Percentiles rank a stretch among this genome's conserved stretches.
phyloP scores from a whole-genome alignment of 2,113 vertebrate genomes.

The Mionectes macconnelli region DNA sequence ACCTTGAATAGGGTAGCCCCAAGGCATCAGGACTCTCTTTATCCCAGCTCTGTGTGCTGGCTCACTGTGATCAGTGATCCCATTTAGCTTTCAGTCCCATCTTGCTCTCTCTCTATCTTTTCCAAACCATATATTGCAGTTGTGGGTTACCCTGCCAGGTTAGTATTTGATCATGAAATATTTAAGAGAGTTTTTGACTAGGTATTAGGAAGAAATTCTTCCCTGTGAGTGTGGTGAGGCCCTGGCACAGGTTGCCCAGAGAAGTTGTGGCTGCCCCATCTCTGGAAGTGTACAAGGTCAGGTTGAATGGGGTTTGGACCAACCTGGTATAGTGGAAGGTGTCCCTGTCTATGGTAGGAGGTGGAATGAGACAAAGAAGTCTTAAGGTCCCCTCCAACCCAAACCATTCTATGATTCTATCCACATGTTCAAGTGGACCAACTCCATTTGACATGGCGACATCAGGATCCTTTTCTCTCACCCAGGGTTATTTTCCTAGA shows the following conservation, averaged over 20 bases:
- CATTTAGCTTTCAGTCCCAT: not conserved
- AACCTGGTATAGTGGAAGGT: not conserved
- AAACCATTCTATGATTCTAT: not conserved
- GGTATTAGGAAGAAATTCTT: not conserved
- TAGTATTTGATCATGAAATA: not conserved
- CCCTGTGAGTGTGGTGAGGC: not conserved
- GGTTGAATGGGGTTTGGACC: not conserved
- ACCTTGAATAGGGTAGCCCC: not conserved
- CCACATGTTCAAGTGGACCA: not conserved
- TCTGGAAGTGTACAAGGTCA: not conserved
- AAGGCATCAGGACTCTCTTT: not conserved
- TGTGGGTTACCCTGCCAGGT: not conserved
- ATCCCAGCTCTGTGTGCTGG: not conserved
- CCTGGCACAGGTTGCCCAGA: not conserved
- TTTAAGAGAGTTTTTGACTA: not conserved
- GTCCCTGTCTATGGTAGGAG: not conserved
- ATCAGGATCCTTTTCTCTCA: not conserved
- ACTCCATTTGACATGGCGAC: not conserved
- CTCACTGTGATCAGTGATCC: not conserved
- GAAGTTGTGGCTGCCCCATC: not conserved
- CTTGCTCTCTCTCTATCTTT: not conserved
- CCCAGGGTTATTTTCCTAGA: not conserved
- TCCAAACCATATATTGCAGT: not conserved
- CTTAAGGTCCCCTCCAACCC: not conserved
- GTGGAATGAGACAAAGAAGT: not conserved